phyloP scores from a whole-genome alignment of 2,797 vertebrate species.

The Cuculus canorus region DNA sequence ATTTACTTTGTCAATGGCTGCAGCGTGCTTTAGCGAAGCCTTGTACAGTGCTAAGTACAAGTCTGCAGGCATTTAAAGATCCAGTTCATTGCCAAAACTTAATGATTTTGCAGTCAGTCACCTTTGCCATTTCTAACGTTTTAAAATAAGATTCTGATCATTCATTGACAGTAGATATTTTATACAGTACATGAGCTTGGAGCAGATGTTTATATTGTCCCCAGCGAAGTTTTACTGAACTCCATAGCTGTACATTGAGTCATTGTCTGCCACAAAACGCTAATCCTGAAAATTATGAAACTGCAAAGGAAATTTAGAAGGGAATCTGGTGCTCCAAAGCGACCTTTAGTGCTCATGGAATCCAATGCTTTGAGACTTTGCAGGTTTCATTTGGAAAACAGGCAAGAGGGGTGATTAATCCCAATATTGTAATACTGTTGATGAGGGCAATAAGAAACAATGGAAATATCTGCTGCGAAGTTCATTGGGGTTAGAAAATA shows the following conservation, averaged over 20 bases:
- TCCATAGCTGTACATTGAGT: neutral
- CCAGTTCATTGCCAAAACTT: neutral
- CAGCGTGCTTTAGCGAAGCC: neutral
- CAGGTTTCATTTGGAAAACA: constrained; percentile 50
- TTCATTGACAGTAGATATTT: constrained; percentile 80
- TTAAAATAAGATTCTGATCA: constrained; percentile 75
- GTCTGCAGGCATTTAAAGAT: neutral
- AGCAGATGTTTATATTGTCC: constrained; percentile 84
- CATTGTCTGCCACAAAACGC: neutral
- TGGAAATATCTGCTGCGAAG: constrained; percentile 84
- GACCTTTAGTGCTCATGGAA: constrained; percentile 28
- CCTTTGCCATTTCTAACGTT: constrained; percentile 77
- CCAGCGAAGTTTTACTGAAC: constrained; percentile 20
- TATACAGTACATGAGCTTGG: constrained; percentile 80
- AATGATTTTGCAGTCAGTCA: constrained; percentile 80
- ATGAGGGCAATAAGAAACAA: constrained; percentile 65
- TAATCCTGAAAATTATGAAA: neutral
- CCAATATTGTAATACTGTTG: neutral
- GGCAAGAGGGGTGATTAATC: constrained; percentile 17
- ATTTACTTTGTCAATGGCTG: neutral
- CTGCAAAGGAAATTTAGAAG: constrained; percentile 23
- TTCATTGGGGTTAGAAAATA: constrained; percentile 80
- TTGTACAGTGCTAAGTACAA: neutral
- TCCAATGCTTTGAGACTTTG: constrained; percentile 41
- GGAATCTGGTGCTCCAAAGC: constrained; percentile 16